A percentile compares a stretch with the other conserved stretches of the same genome.
Conservation (phyloP, 2,888 invertebrate genomes). For the Argyresthia albistria region DNA sequence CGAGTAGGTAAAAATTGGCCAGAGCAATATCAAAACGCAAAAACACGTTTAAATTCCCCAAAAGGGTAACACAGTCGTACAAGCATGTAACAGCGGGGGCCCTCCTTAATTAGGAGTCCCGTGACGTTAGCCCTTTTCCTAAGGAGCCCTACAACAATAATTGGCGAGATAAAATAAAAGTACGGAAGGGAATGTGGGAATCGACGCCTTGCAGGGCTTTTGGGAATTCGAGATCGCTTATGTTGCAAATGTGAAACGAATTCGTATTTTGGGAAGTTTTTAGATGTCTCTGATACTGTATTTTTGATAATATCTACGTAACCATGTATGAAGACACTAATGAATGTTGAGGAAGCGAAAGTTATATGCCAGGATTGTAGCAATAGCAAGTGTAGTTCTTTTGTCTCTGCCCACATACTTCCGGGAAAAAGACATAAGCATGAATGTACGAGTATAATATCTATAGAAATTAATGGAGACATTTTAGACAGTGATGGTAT, state of each 20-base stretch:
- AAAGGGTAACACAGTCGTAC: constrained; percentile 3
- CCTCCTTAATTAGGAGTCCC: constrained; percentile 64
- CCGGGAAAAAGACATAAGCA: no score
- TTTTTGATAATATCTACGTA: no score
- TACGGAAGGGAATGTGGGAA: constrained; percentile 61
- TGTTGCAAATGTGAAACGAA: not conserved
- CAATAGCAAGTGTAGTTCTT: no score
- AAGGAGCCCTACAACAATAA: constrained; percentile 47
- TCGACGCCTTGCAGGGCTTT: constrained; percentile 31
- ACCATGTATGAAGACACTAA: no score
- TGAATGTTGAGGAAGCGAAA: no score
- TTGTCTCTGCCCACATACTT: no score
- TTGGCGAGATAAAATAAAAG: constrained; percentile 71
- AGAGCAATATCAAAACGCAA: not conserved
- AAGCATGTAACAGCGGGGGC: constrained; percentile 39
- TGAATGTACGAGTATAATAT: no score
- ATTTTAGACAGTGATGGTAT: no score
- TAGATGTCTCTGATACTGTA: no score
- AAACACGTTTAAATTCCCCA: not conserved
- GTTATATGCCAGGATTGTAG: no score
- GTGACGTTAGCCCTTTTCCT: constrained; percentile 57
- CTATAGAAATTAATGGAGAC: no score
- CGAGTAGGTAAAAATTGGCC: not conserved
- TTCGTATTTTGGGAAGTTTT: not conserved
- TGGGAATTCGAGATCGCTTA: constrained; percentile 15